Evolutionary conservation across 2,113 vertebrate species (phyloP), one percentile per base, ranked within the genome.

Genomic region (Ameiurus melas): DNA sequence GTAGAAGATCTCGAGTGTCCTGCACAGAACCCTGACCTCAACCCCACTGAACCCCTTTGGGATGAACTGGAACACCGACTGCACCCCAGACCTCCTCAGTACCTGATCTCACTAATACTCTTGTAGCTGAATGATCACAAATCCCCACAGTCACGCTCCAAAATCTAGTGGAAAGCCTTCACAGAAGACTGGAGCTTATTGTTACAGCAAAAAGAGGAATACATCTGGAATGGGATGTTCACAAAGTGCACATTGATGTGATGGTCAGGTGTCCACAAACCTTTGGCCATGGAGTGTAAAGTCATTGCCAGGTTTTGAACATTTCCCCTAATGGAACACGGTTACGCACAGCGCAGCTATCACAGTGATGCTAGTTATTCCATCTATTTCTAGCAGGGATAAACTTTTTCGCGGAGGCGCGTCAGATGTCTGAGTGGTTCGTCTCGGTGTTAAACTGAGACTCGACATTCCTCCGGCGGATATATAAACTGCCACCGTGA

Each of bases 391-490:
- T 92, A 93, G 47, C 25, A 75, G 51, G 86, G 73, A 89, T 27
- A 89, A 47, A 89, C 87, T 39, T 87, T 85, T 94, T 95, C 87
- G 58, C 94, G 36, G 70, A 60, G 87, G 16, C 71, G 87, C 90
- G 94, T 92, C 89, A 95, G 89, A 96, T 96, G 90, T 91, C 93
- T 95, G 88, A 20, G 66, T 79, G 27, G 82, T 92, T 93, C 90
- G 75, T 33, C 88, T 53, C 43, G 86, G 89, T 89, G 91, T 90
- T 92, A 92, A 90, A 90, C 66, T 62, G 64, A 93, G 94, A 93
- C 92, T 92, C 92, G 83, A 95, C 92, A 96, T 96, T 95, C 95
- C 94, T 92, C 30, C 39, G 70, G 79, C 39, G 33, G 30, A 9
- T 92, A 88, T 94, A 94, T 94, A 94, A 93, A 92, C 84, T 84